phyloP scores from a whole-genome alignment of 2,888 invertebrate genomes.

The Pseudolycoriella hygida region DNA sequence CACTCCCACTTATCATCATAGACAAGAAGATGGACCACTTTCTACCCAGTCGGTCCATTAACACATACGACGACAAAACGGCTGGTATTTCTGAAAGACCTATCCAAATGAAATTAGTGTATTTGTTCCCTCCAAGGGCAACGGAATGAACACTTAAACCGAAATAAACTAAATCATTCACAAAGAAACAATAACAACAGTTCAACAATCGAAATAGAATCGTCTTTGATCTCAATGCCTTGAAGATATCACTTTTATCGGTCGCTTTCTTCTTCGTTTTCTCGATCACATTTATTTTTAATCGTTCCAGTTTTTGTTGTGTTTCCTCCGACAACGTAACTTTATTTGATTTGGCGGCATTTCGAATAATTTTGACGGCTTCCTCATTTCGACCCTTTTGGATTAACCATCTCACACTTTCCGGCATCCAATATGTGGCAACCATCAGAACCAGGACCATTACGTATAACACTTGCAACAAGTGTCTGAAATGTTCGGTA shows the following conservation, averaged over 20 bases:
- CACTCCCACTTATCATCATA: slow-evolving; percentile 39
- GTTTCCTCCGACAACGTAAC: slow-evolving; percentile 19
- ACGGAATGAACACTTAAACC: slow-evolving; percentile 65
- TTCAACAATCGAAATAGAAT: slow-evolving; percentile 30
- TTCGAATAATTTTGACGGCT: slow-evolving; percentile 38
- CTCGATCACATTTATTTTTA: no score
- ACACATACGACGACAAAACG: slow-evolving; percentile 40
- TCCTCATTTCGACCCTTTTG: slow-evolving; percentile 37
- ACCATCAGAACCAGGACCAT: slow-evolving; percentile 48
- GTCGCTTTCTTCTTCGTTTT: no score
- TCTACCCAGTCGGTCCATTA: slow-evolving; percentile 45
- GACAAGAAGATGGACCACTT: slow-evolving; percentile 41
- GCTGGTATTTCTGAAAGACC: slow-evolving; percentile 51
- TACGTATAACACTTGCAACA: slow-evolving; percentile 44
- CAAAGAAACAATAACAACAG: slow-evolving; percentile 63
- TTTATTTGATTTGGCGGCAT: slow-evolving; percentile 40
- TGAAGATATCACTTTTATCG: no score
- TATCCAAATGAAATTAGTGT: slow-evolving; percentile 49
- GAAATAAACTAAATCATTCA: slow-evolving; percentile 62
- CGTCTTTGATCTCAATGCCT: slow-evolving; percentile 11
- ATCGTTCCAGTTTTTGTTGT: slow-evolving; percentile 2
- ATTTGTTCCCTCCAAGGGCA: slow-evolving; percentile 51
- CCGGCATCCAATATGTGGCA: slow-evolving; percentile 49
- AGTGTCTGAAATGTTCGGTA: slow-evolving; percentile 46
- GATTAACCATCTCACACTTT: slow-evolving; percentile 60